Evolutionary conservation across 2,888 invertebrate genomes (phyloP), one percentile per base, ranked within the genome.

Genomic region (Drosophila mettleri): DNA sequence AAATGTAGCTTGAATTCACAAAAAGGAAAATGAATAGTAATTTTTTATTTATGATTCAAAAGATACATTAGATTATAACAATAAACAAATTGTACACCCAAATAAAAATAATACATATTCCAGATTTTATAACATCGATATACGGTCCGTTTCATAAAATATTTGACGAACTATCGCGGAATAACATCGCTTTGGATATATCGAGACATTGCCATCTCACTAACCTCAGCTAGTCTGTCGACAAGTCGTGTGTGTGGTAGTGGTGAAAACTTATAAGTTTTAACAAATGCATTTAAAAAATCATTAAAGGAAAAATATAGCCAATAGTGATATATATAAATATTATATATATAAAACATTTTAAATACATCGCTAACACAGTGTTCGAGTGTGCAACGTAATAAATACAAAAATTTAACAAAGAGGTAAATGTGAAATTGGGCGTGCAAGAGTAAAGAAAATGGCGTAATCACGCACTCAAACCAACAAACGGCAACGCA

Each of bases 401-500:
- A 69, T 18, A 74, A 66, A 46, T 55, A 45, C 24, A 16, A n/a
- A 53, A 48, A 64, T 70, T 59, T 51, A 63, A 70, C 53, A 62
- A 61, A 74, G 43, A 85, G 89, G 89, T 85, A 88, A 86, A 74
- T 80, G 74, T 77, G 78, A 78, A 71, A 86, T 85, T 78, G 85
- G 85, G 85, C 85, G 85, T 85, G 87, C 88, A 80, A 62, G 69
- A 70, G 71, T 65, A 82, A 86, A 85, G 87, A 85, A 85, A 88
- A 85, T 85, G 85, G 85, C 85, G 85, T 85, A 85, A 85, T 88
- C 85, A 84, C 86, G 87, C 81, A 86, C 85, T 76, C 72, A 80
- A 74, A 83, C 76, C 61, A 69, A 69, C 74, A 77, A 85, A 87
- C 81, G 69, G 67, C 67, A 78, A 81, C 81, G 85, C 74, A 84